Conservation (phyloP, 1,140 invertebrate genomes). For the Tetragnatha versicolor region DNA sequence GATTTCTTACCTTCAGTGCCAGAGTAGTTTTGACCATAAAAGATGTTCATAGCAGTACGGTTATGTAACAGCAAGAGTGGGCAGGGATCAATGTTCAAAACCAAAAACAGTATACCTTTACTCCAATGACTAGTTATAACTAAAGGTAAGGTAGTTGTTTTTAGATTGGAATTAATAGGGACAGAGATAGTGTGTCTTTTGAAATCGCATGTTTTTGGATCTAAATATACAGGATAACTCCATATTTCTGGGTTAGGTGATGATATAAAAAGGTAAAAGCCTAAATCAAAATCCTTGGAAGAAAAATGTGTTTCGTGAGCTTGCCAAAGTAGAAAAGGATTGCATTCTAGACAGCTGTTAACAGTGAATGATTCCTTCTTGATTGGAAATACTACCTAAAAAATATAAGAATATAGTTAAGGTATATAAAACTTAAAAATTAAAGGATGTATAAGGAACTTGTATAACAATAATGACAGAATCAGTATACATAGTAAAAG, state of each 20-base stretch:
- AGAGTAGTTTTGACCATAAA: conserved; percentile 40
- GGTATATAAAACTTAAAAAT: too few relatives aligned
- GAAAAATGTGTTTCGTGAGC: too few relatives aligned
- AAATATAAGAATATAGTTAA: too few relatives aligned
- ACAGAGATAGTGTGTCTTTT: conserved; percentile 26
- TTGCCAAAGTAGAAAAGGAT: too few relatives aligned
- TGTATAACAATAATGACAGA: too few relatives aligned
- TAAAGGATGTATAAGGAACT: too few relatives aligned
- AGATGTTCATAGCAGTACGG: conserved; percentile 59
- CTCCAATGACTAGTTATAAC: conserved; percentile 59
- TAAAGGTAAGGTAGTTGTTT: conserved; percentile 45
- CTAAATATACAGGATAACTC: conserved; percentile 34
- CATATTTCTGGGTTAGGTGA: neutral
- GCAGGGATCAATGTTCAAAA: conserved; percentile 69
- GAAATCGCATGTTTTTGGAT: conserved; percentile 38
- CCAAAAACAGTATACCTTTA: conserved; percentile 69
- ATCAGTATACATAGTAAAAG: too few relatives aligned
- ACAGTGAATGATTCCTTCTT: too few relatives aligned
- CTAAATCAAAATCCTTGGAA: too few relatives aligned
- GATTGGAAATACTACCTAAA: too few relatives aligned
- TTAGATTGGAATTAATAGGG: conserved; percentile 7
- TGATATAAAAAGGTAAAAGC: conserved; percentile 15
- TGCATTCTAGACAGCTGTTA: too few relatives aligned
- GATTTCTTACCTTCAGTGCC: conserved; percentile 5
- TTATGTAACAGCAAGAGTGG: conserved; percentile 70